Conservation (phyloP, 2,888 invertebrate species). For the Empis livida region DNA sequence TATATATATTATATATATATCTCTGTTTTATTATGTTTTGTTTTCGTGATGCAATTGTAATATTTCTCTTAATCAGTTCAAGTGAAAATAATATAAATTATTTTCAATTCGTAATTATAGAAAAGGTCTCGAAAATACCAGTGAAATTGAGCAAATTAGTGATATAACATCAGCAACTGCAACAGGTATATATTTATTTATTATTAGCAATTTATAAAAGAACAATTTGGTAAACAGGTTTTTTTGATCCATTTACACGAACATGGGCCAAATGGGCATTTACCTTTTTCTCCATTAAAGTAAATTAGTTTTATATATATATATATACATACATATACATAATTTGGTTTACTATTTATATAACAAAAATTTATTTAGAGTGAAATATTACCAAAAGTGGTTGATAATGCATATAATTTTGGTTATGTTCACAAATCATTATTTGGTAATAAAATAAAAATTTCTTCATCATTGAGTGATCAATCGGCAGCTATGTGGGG, state of each 20-base stretch:
- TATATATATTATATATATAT: neutral
- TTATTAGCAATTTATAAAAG: too few relatives aligned
- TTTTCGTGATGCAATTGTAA: neutral
- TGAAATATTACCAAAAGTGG: conserved; percentile 64
- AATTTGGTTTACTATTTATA: too few relatives aligned
- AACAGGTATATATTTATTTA: too few relatives aligned
- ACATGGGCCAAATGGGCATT: conserved; percentile 51
- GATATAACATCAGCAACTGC: conserved; percentile 87
- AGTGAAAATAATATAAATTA: neutral
- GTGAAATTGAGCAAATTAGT: conserved; percentile 48
- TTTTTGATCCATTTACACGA: conserved; percentile 85
- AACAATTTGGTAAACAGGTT: too few relatives aligned
- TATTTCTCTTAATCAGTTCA: neutral
- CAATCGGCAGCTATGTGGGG: conserved; percentile 86
- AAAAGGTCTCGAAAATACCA: conserved; percentile 21
- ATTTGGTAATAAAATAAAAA: conserved; percentile 67
- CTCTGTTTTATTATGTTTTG: neutral
- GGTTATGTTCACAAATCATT: conserved; percentile 50
- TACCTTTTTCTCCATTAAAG: conserved; percentile 9
- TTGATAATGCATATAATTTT: conserved; percentile 64
- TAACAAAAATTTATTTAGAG: conserved; percentile 38
- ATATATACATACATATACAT: too few relatives aligned
- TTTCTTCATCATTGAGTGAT: conserved; percentile 42
- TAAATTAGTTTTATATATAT: neutral
- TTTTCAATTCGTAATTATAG: conserved; percentile 13